Base-by-base conservation (phyloP, 2,797 vertebrate genomes). In the Chloroceryle inda region DNA sequence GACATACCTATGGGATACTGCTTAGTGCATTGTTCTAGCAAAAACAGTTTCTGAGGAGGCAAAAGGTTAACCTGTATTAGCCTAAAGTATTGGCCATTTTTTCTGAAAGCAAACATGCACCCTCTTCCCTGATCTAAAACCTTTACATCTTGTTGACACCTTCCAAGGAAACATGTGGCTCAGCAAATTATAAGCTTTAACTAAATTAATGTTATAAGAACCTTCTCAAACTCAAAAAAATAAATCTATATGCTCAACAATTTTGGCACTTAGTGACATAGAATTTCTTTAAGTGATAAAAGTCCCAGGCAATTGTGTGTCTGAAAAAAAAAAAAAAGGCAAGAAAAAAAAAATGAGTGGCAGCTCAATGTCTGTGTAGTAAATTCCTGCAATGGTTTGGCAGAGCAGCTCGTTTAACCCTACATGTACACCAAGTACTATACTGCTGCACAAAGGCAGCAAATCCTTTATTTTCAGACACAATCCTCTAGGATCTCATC, bases 391-490 rank as follows among this genome's bases (percentile, higher is more conserved):
- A 80, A 47, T 2, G 5, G 45, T 49, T 76, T 80, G 68, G 63
- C 75, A 91, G 66, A 49, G 16, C 18, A 44, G 8, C 56, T 63
- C 84, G 69, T 79, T 92, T 86, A 83, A n/a, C 47, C 31, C 44
- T 45, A 68, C 55, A 69, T 79, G 87, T 89, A 85, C 58, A 53
- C 58, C n/a, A 89, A 81, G 81, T 61, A 68, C 22, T 29, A 10
- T 6, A 91, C 52, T 64, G 64, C 91, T 69, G 72, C 40, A 59
- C 53, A 91, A 81, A 69, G 35, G 21, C 50, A 91, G n/a, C 49
- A 89, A 71, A n/a, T 82, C 64, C 21, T 64, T 85, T 53, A 58
- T 79, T 89, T 91, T 89, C 82, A 88, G 59, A 80, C 27, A 77
- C 37, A 73, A 35, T 40, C 55, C 59, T 79, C 75, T 50, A 82